Conservation (phyloP, 2,797 vertebrate genomes). For the Bovichtus diacanthus region DNA sequence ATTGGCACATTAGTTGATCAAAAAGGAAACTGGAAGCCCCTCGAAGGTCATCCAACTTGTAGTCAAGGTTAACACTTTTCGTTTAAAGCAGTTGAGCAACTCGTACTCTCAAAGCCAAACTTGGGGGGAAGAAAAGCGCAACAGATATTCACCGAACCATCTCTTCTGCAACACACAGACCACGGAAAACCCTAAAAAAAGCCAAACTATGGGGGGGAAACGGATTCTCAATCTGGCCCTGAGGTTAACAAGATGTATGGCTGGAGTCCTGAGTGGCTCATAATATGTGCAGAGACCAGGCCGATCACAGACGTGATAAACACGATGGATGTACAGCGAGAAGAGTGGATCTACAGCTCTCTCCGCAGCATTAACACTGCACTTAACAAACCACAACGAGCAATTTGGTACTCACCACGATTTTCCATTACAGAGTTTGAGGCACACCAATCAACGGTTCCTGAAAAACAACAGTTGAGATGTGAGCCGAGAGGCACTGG, state of each 20-base stretch:
- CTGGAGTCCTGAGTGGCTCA: constrained; percentile 43
- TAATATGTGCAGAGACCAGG: constrained; percentile 49
- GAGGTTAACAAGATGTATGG: constrained; percentile 36
- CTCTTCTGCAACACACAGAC: constrained; percentile 1
- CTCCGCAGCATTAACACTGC: constrained; percentile 60
- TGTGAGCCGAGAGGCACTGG: constrained; percentile 12
- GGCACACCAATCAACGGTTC: constrained; percentile 78
- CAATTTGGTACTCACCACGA: constrained; percentile 83
- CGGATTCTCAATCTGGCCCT: constrained; percentile 6
- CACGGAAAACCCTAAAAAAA: constrained; percentile 23
- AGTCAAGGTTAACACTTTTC: background rate
- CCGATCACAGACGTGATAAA: constrained; percentile 66
- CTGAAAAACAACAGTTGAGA: constrained; percentile 73
- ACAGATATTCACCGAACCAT: background rate
- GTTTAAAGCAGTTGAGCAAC: background rate
- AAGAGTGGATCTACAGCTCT: constrained; percentile 50
- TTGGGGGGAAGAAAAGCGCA: background rate
- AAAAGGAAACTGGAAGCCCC: constrained; percentile 36
- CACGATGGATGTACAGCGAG: constrained; percentile 44
- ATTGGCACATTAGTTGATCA: background rate
- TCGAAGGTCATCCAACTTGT: too few species aligned
- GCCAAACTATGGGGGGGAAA: constrained; percentile 11
- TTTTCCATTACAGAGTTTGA: constrained; percentile 89
- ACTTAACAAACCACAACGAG: constrained; percentile 63
- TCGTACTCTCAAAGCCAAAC: background rate